A percentile compares a stretch with the other conserved stretches of the same genome.
Conservation (phyloP, 2,888 invertebrate genomes). For the Leptura quadrifasciata region DNA sequence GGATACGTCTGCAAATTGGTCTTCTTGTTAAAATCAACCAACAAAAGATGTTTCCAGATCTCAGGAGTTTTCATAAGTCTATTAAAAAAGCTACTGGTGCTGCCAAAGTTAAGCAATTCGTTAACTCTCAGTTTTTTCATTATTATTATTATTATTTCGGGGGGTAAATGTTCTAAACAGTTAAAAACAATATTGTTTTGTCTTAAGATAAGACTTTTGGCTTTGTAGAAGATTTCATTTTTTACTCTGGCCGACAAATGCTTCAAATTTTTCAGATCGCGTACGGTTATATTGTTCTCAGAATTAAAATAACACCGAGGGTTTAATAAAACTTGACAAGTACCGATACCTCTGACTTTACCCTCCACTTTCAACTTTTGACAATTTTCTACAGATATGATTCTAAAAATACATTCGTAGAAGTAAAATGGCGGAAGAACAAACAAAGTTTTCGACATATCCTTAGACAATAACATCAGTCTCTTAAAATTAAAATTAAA, state of each 20-base stretch:
- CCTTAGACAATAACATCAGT: slow-evolving; percentile 58
- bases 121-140: slow-evolving; percentile 15
- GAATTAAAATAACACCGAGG: slow-evolving; percentile 7
- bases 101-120: background rate
- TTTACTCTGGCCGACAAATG: background rate
- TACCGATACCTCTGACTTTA: slow-evolving; percentile 7
- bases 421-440: background rate
- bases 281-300: background rate
- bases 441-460: slow-evolving; percentile 39
- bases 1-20: background rate
- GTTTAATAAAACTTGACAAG: slow-evolving; percentile 2
- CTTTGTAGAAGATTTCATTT: slow-evolving; percentile 1
- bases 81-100: background rate
- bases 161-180: slow-evolving; percentile 54
- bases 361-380: background rate
- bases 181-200: slow-evolving; percentile 45
- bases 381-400: background rate
- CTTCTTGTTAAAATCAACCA: background rate
- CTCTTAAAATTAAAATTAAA: slow-evolving; percentile 62
- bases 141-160: slow-evolving; percentile 54
- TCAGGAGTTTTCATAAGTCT: background rate
- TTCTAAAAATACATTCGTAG: slow-evolving; percentile 7
- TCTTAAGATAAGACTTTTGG: slow-evolving; percentile 42
- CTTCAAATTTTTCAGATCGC: slow-evolving; percentile 1
- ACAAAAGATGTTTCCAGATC: background rate